Conservation (phyloP, 2,888 invertebrate species). For the Aphodius sticticus region DNA sequence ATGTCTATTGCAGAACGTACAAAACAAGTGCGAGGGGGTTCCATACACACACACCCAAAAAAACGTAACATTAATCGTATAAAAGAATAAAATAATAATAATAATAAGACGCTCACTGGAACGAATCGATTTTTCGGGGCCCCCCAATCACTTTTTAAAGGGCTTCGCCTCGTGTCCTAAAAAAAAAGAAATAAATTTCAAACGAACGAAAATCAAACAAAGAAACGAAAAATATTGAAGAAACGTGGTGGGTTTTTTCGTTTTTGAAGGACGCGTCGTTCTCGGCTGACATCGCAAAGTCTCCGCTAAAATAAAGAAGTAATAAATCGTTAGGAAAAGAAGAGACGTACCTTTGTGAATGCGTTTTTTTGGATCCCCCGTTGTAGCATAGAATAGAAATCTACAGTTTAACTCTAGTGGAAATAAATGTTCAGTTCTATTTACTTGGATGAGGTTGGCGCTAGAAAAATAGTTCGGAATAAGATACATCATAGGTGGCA, state of each 20-base stretch:
- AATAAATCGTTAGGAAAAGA: not conserved
- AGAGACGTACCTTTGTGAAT: not conserved
- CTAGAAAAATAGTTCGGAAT: not conserved
- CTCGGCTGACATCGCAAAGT: not conserved
- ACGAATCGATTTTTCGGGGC: not conserved
- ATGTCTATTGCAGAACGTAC: not conserved
- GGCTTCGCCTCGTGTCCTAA: not conserved
- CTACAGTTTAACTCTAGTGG: not conserved
- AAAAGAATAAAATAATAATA: slow-evolving; percentile 4
- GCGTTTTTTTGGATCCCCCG: not conserved
- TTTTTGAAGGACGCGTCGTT: not conserved
- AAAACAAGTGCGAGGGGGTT: not conserved
- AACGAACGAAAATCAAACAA: not conserved
- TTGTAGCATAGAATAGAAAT: not conserved
- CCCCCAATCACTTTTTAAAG: slow-evolving; percentile 4
- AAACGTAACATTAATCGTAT: slow-evolving; percentile 4
- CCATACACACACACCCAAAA: not conserved
- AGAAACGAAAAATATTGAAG: not conserved
- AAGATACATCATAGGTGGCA: not conserved
- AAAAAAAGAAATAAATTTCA: not conserved
- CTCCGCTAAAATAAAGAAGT: not conserved
- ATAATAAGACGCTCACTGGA: not conserved
- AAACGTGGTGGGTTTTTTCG: not conserved
- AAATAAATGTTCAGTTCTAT: not conserved
- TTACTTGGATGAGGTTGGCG: not conserved